These are phyloP conservation scores for Eupithecia exiguata DNA, from an alignment of 2,888 invertebrate genomes.

Conservation along the genomic window DNA sequence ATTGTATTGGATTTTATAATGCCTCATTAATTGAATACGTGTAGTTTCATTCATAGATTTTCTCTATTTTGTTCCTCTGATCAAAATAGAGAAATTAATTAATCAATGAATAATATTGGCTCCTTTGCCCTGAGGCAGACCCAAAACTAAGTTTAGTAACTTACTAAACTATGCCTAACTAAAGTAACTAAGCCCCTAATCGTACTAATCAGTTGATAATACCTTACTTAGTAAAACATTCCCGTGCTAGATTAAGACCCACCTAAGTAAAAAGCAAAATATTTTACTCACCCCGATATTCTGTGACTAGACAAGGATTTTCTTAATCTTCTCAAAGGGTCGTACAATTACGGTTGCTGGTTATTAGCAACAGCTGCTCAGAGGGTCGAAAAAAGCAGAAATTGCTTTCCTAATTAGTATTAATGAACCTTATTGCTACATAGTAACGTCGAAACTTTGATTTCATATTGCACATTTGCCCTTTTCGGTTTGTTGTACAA, in stretches of 20 bases:
- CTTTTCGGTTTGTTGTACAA: neutral
- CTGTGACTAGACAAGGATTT: slow-evolving; percentile 33
- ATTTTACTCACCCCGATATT: neutral
- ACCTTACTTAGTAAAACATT: too few relatives aligned
- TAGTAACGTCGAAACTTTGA: neutral
- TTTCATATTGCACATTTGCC: neutral
- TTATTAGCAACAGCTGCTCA: slow-evolving; percentile 40
- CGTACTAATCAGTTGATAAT: too few relatives aligned
- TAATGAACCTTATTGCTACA: slow-evolving; percentile 20
- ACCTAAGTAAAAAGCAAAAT: neutral
- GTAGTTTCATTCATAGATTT: too few relatives aligned
- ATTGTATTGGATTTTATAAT: too few relatives aligned
- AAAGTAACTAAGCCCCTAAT: too few relatives aligned
- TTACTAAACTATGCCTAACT: too few relatives aligned
- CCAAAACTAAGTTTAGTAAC: too few relatives aligned
- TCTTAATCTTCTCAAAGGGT: slow-evolving; percentile 32
- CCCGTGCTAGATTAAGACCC: neutral
- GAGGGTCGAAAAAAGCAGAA: slow-evolving; percentile 30
- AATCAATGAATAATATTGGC: too few relatives aligned
- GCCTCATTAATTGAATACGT: too few relatives aligned
- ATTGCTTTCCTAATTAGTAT: slow-evolving; percentile 34
- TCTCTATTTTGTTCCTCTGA: too few relatives aligned
- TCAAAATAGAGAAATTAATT: too few relatives aligned
- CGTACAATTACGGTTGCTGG: slow-evolving; percentile 33
- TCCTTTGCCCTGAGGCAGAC: too few relatives aligned